Evolutionary conservation across 2,113 vertebrate species (phyloP), one percentile per base, ranked within the genome.

Genomic region (Physeter macrocephalus): DNA sequence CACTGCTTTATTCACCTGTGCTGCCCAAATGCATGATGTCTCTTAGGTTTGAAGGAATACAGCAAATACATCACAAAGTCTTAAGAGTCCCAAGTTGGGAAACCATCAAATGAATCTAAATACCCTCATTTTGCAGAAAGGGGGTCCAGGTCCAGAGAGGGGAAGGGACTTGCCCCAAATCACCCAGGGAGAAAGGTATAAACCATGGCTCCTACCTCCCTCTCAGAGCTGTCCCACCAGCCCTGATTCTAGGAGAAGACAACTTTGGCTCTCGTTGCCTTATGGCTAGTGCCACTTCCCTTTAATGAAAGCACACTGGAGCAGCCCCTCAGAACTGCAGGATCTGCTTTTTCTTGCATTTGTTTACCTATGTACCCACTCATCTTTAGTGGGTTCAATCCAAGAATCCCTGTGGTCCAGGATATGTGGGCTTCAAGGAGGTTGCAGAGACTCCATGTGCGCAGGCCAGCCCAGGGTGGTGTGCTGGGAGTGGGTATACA

Each of bases 401-500:
- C 43, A 31, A 36, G 66, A 61, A 89, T 14, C 61, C 52, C 25
- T 0, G 1, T 29, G 83, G 49, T 69, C 64, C 64, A 5, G 20
- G 61, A 36, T 20, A 3, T 25, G 41, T 9, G 54, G 43, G 31
- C 61, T 61, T 31, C 49, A 18, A 11, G n/a, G 20, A 49, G 7
- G 23, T 49, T 4, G 57, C 36, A 36, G 86, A 69, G 61, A 8
- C 52, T 14, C 15, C 2, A 4, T 4, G 34, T 5, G 1, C 9
- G 3, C 15, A 23, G 36, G 49, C 6, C 12, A 7, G 6, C 14
- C 0, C 31, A 9, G 21, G 49, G 2, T 0, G 4, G 31, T 34
- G 34, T 46, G 62, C 43, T 13, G 5, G 31, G 31, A 9, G 41
- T 12, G 36, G 64, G 9, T 41, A 41, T 41, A 41, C 41, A 41